Percentiles rank a stretch among this genome's conserved stretches.
phyloP scores from a whole-genome alignment of 2,888 invertebrate species.

The Thereva nobilitata region DNA sequence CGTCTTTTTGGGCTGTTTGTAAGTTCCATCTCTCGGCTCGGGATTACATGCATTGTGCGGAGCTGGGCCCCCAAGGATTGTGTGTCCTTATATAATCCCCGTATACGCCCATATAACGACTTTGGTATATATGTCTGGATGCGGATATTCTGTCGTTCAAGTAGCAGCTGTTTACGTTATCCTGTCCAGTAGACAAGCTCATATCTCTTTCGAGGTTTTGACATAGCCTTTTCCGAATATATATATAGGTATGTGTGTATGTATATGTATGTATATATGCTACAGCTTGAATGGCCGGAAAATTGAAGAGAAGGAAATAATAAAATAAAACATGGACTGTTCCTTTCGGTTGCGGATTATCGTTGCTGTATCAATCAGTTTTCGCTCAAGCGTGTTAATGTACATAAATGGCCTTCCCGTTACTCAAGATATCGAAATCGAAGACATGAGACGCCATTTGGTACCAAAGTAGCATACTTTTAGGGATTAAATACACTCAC shows the following conservation, averaged over 20 bases:
- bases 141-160: constrained; percentile 9
- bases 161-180: constrained; percentile 40
- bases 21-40: no score
- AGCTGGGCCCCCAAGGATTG: no score
- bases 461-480: no score
- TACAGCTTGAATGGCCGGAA: constrained; percentile 21
- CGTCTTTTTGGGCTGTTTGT: no score
- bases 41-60: no score
- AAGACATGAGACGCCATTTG: no score
- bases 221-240: not conserved
- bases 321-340: constrained; percentile 17
- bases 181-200: constrained; percentile 35
- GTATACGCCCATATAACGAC: not conserved
- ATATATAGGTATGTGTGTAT: constrained; percentile 8
- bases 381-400: constrained; percentile 20
- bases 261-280: constrained; percentile 6
- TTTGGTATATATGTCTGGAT: not conserved
- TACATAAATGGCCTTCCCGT: not conserved
- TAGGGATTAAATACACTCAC: no score
- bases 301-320: constrained; percentile 20
- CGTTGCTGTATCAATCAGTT: constrained; percentile 32
- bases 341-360: constrained; percentile 15
- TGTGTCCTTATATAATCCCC: no score
- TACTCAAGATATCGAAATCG: no score
- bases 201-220: constrained; percentile 18